Base-by-base conservation (phyloP, 2,888 invertebrate species). In the Dioctria linearis region DNA sequence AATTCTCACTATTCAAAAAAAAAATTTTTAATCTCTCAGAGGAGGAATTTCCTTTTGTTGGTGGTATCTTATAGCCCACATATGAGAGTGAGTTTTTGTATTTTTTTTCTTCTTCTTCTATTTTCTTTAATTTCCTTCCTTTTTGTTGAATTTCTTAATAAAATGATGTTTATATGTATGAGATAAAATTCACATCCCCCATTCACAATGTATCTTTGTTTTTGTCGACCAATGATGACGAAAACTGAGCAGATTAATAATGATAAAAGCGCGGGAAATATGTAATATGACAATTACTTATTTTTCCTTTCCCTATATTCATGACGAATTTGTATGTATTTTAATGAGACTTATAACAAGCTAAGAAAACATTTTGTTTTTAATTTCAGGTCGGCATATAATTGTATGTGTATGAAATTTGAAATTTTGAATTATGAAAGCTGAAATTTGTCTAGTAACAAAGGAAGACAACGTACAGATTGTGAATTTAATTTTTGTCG, bases 1-100 rank as follows among this genome's bases (percentile, higher is more conserved):
- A 39, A 25, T 61, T 61, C 61, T 61, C 61, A 61, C 61, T 61
- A 61, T 61, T 61, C 61, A 61, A 13, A 61, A 61, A n/a, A 39
- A 37, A 37, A 1, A 1, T 25, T 25, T 25, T 25, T 25, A 25
- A 8, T 11, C 61, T 39, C 3, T 25, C 13, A 46, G 49, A n/a
- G 11, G 54, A 54, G 54, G 8, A 8, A 39, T n/a, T 37, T 61
- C 61, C 39, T 39, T 61, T 39, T 37, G 11, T 51, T 51, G 51
- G 51, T 51, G 51, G 51, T 51, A 51, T 9, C 11, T 6, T 51
- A n/a, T 61, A 39, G 8, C 61, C 61, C 61, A 61, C 61, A 61
- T 61, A 61, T 61, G 61, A 61, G 37, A 25, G 5, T 39, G 13
- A 4, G 6, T 13, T 61, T 39, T 13, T 4, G 8, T 25, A 61